phyloP scores from a whole-genome alignment of 2,113 vertebrate genomes.

The Gasterosteus nipponicus region DNA sequence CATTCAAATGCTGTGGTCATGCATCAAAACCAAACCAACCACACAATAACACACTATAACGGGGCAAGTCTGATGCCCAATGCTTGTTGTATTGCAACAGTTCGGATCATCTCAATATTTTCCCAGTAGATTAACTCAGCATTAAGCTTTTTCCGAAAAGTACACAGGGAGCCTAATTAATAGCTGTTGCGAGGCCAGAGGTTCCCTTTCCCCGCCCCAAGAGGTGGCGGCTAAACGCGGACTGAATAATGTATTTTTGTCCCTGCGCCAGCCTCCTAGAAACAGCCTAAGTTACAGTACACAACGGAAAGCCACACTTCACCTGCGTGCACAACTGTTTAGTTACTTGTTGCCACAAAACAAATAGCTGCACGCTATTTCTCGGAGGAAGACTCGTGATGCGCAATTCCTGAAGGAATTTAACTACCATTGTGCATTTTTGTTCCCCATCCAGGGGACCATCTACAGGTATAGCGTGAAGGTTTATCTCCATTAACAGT shows the following conservation, averaged over 20 bases:
- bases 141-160: not conserved
- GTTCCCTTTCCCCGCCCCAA: constrained; percentile 48
- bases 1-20: not conserved
- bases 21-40: not conserved
- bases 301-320: constrained; percentile 54
- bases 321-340: constrained; percentile 18
- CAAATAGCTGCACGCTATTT: not conserved
- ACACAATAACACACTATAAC: not conserved
- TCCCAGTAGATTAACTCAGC: not conserved
- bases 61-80: not conserved
- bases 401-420: constrained; percentile 53
- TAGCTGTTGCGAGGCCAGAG: not conserved
- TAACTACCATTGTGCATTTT: not conserved
- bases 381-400: not conserved
- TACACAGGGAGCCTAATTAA: not conserved
- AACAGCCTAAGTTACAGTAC: constrained; percentile 54
- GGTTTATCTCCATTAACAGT: constrained; percentile 26
- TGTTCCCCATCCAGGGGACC: constrained; percentile 14
- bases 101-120: not conserved
- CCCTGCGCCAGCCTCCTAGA: constrained; percentile 45
- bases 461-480: not conserved
- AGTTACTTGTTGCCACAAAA: not conserved
- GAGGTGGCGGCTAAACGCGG: constrained; percentile 25
- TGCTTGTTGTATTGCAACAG: not conserved
- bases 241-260: constrained; percentile 62